These are phyloP conservation scores for Eolophus roseicapilla DNA, from an alignment of 2,113 vertebrate genomes.

Conservation along the genomic window DNA sequence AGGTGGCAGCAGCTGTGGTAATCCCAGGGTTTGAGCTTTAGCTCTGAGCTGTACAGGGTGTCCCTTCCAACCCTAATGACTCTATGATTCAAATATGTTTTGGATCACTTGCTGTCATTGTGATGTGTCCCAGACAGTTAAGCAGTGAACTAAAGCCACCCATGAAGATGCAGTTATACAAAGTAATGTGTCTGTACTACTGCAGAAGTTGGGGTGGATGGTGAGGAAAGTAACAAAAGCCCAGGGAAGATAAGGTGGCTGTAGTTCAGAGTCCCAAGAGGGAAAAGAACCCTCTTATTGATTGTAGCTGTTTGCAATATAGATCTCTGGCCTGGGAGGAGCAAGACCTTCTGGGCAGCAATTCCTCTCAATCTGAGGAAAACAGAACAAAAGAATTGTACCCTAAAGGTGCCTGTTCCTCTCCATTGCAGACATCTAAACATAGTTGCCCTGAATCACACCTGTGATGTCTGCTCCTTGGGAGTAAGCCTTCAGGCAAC, in stretches of 20 bases:
- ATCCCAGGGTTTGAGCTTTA: background rate
- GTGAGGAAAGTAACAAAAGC: background rate
- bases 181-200: fast-evolving
- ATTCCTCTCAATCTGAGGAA: background rate
- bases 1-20: background rate
- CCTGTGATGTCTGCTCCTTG: background rate
- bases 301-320: background rate
- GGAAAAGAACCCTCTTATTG: background rate
- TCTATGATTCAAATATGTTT: background rate
- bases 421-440: background rate
- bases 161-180: background rate
- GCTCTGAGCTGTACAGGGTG: background rate
- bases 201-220: background rate
- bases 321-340: background rate
- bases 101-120: background rate
- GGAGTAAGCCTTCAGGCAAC: background rate
- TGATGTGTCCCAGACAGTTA: background rate
- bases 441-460: background rate
- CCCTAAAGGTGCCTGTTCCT: background rate
- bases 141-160: background rate
- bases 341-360: background rate
- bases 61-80: background rate
- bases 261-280: background rate
- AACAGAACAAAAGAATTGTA: background rate
- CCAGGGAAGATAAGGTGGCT: background rate